These are phyloP conservation scores for Athene cunicularia DNA, from an alignment of 2,113 vertebrate species.

Conservation along the genomic window DNA sequence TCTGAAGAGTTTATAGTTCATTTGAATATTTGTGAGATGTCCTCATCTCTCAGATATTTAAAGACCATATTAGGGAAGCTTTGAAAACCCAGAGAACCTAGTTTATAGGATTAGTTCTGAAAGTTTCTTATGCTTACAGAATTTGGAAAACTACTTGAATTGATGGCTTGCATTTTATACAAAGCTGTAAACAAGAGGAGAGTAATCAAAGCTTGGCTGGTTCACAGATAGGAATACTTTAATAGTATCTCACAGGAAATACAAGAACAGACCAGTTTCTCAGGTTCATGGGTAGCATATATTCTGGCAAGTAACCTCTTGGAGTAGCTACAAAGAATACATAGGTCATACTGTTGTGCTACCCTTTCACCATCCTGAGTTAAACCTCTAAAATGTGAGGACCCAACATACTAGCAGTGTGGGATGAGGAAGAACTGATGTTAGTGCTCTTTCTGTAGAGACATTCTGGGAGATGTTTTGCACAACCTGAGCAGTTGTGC, in stretches of 20 bases:
- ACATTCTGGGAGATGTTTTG: background rate
- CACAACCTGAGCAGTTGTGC: background rate
- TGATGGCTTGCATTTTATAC: background rate
- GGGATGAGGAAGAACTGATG: background rate
- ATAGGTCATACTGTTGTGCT: background rate
- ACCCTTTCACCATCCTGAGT: background rate
- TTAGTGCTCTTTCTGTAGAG: background rate
- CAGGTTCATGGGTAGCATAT: background rate
- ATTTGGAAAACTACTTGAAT: conserved; percentile 4
- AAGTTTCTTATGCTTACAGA: background rate
- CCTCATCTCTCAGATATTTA: conserved; percentile 56
- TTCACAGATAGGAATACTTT: background rate
- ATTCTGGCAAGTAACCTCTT: background rate
- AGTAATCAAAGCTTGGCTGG: background rate
- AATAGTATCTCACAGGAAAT: background rate
- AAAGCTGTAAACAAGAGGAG: background rate
- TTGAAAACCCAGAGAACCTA: background rate
- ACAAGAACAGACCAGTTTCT: background rate
- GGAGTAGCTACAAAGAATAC: background rate
- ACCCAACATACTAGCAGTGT: too few relatives aligned
- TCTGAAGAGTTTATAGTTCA: conserved; percentile 29
- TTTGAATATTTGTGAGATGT: conserved; percentile 29
- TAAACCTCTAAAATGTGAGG: background rate
- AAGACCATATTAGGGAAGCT: conserved; percentile 61
- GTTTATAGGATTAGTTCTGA: conserved; percentile 15